These are phyloP conservation scores for Cuniculus paca DNA, from an alignment of 2,797 vertebrate species.

Conservation along the genomic window DNA sequence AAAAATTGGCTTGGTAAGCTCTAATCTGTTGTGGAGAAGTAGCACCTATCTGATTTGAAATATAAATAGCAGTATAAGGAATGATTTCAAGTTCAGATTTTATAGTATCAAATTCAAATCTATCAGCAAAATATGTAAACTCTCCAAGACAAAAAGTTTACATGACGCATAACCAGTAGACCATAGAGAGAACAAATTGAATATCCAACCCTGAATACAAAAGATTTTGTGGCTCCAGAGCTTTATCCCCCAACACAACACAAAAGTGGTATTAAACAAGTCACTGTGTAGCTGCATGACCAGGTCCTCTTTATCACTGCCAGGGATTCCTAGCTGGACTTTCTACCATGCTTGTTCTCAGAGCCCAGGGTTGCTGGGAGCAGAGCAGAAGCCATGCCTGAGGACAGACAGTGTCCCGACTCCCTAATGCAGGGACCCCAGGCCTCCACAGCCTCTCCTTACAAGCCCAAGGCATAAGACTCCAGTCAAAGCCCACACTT, in stretches of 20 bases:
- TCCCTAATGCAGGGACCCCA: not conserved
- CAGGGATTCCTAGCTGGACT: not conserved
- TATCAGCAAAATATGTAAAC: constrained; percentile 62
- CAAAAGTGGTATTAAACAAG: not conserved
- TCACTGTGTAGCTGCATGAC: not conserved
- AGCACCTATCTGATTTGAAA: not conserved
- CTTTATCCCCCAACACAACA: not conserved
- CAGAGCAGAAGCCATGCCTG: not conserved
- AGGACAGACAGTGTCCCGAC: not conserved
- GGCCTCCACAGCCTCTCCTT: too few relatives aligned
- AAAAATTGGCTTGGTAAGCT: constrained; percentile 9
- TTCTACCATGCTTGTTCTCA: accelerated
- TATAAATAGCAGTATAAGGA: not conserved
- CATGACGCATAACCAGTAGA: constrained; percentile 52
- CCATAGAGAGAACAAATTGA: constrained; percentile 56
- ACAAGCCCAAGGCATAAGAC: not conserved
- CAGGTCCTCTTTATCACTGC: not conserved
- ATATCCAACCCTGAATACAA: constrained; percentile 36
- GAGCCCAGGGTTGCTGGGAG: not conserved
- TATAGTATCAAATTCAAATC: constrained; percentile 51
- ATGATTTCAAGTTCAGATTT: constrained; percentile 61
- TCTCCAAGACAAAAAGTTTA: constrained; percentile 17
- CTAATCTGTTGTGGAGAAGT: not conserved
- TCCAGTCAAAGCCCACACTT: not conserved
- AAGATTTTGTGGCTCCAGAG: not conserved